Conservation (phyloP, 2,113 vertebrate species). For the Monopterus albus region DNA sequence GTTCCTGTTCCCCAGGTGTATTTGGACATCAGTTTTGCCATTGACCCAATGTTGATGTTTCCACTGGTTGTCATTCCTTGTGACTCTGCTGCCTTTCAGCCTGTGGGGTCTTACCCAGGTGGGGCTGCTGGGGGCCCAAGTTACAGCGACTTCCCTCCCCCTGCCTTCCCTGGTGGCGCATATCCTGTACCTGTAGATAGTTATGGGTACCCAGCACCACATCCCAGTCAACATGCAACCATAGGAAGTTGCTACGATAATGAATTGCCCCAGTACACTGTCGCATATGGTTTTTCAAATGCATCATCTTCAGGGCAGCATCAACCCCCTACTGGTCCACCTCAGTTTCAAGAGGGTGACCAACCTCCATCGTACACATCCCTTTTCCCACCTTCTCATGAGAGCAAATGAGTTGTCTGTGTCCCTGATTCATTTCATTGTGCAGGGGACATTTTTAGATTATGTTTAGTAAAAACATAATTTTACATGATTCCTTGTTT, state of each 20-base stretch:
- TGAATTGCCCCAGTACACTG: slow-evolving; percentile 19
- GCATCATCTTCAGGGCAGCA: slow-evolving; percentile 5
- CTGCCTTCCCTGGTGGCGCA: not conserved
- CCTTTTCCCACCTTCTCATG: slow-evolving; percentile 16
- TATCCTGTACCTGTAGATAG: not conserved
- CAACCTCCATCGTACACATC: slow-evolving; percentile 33
- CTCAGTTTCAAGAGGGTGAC: slow-evolving; percentile 14
- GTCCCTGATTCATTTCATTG: too few relatives aligned
- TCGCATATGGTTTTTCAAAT: not conserved
- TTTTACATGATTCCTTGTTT: not conserved
- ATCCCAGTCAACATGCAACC: slow-evolving; percentile 12
- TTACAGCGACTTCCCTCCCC: slow-evolving; percentile 39
- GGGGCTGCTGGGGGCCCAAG: slow-evolving; percentile 6
- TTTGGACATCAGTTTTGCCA: slow-evolving; percentile 73
- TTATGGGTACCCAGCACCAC: slow-evolving; percentile 21
- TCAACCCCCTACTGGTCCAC: slow-evolving; percentile 23
- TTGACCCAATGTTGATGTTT: slow-evolving; percentile 66
- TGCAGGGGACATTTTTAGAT: too few relatives aligned
- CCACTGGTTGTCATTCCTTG: slow-evolving; percentile 64
- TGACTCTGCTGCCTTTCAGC: not conserved
- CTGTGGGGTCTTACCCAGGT: slow-evolving; percentile 9
- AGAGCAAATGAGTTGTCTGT: too few relatives aligned
- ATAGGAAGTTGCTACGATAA: slow-evolving; percentile 9
- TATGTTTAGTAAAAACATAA: not conserved
- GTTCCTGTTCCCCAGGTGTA: slow-evolving; percentile 65